phyloP scores from a whole-genome alignment of 2,797 vertebrate species.

The Gila robusta region DNA sequence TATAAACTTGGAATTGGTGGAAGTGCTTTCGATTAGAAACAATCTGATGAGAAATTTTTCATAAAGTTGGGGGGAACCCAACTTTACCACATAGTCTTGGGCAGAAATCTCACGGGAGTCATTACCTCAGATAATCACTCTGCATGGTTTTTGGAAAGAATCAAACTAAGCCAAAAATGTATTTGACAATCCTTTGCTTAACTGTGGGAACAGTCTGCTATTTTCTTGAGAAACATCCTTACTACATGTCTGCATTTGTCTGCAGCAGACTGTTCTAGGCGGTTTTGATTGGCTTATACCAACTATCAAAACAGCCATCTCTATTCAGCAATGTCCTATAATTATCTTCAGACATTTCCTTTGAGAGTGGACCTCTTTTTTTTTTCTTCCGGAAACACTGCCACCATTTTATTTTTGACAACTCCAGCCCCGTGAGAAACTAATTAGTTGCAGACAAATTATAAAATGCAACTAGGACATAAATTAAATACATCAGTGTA shows the following conservation, averaged over 20 bases:
- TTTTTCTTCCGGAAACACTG: not conserved
- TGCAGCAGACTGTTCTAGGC: conserved; percentile 49
- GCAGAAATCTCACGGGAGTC: not conserved
- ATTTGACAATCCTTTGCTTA: not conserved
- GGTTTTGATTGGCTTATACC: conserved; percentile 59
- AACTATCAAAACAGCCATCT: conserved; percentile 60
- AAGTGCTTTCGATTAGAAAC: not conserved
- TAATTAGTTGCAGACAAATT: not conserved
- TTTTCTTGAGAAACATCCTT: conserved; percentile 42
- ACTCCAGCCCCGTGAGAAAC: not conserved
- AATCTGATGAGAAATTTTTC: not conserved
- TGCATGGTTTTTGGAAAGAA: not conserved
- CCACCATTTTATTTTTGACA: not conserved
- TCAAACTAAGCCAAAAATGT: conserved; percentile 5
- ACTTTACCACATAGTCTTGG: not conserved
- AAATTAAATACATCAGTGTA: not conserved
- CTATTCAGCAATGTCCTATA: conserved; percentile 46
- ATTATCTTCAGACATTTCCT: conserved; percentile 23
- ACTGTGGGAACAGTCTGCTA: conserved; percentile 43
- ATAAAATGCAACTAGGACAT: not conserved
- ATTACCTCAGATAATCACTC: not conserved
- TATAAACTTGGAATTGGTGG: not conserved
- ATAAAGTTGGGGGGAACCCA: not conserved
- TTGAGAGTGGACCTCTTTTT: not conserved
- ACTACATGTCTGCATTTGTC: conserved; percentile 19